Conservation (phyloP, 2,113 vertebrate genomes). For the Lepisosteus osseus region DNA sequence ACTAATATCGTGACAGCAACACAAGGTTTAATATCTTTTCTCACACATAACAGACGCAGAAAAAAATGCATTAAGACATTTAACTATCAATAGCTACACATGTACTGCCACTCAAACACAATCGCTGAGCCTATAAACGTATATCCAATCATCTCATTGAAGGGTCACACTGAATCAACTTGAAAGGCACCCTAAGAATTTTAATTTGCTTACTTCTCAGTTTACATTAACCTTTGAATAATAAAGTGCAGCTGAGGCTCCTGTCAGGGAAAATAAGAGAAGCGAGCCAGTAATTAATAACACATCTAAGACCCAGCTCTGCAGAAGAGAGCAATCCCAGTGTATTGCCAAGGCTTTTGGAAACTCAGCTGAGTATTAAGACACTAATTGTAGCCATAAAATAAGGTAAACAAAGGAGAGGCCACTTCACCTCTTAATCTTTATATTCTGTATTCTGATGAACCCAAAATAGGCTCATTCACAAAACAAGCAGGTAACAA, state of each 20-base stretch:
- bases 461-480: not conserved
- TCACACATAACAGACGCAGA: not conserved
- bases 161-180: slow-evolving; percentile 12
- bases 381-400: slow-evolving; percentile 61
- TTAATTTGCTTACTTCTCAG: slow-evolving; percentile 63
- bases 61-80: not conserved
- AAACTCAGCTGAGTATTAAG: slow-evolving; percentile 56
- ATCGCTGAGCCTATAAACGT: not conserved
- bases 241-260: slow-evolving; percentile 68
- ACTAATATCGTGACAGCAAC: too few relatives aligned
- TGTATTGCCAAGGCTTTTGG: slow-evolving; percentile 56
- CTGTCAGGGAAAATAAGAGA: slow-evolving; percentile 64
- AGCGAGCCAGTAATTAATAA: slow-evolving; percentile 68
- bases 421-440: not conserved
- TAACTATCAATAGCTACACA: not conserved
- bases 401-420: slow-evolving; percentile 22
- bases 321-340: slow-evolving; percentile 50
- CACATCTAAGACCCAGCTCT: slow-evolving; percentile 52
- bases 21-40: not conserved
- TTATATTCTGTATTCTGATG: not conserved
- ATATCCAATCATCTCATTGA: not conserved
- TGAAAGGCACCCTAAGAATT: slow-evolving; percentile 21
- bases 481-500: not conserved
- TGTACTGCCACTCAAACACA: not conserved
- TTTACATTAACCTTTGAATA: slow-evolving; percentile 73